Conservation (phyloP, 37 sponge, comb jelly and placozoan species). For the Ianthella basta region DNA sequence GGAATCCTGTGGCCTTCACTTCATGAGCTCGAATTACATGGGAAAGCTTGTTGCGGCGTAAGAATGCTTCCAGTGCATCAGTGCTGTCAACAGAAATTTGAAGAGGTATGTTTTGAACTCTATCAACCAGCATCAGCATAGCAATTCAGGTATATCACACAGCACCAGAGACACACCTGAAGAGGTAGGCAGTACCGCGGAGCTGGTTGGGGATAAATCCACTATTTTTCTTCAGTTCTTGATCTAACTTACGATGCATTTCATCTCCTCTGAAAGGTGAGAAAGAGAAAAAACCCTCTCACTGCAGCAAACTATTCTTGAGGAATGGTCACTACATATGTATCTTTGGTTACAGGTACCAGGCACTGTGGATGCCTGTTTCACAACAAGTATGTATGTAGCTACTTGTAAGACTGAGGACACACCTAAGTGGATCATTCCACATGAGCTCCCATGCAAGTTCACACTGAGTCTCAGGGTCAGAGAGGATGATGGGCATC, state of each 20-base stretch:
- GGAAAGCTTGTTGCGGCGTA: slow-evolving; percentile 78
- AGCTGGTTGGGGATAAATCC: slow-evolving; percentile 86
- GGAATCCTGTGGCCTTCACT: slow-evolving; percentile 90
- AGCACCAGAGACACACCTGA: slow-evolving; percentile 56
- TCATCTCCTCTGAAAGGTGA: slow-evolving; percentile 46
- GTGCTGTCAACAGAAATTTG: slow-evolving; percentile 34
- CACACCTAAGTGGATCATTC: slow-evolving; percentile 94
- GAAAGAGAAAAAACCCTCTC: too few relatives aligned
- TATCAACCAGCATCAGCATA: neutral
- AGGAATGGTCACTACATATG: too few relatives aligned
- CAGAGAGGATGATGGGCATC: slow-evolving; percentile 65
- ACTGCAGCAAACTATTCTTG: too few relatives aligned
- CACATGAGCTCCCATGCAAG: slow-evolving; percentile 97
- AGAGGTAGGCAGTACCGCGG: slow-evolving; percentile 89
- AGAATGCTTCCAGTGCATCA: slow-evolving; percentile 77
- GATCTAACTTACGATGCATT: slow-evolving; percentile 51
- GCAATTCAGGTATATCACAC: neutral
- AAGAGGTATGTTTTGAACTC: neutral
- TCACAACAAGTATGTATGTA: neutral
- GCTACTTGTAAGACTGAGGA: neutral
- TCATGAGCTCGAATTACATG: slow-evolving; percentile 97
- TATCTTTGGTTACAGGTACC: too few relatives aligned
- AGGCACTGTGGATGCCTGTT: too few relatives aligned
- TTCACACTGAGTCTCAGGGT: slow-evolving; percentile 77
- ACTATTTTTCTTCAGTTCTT: slow-evolving; percentile 46